A percentile compares a stretch with the other conserved stretches of the same genome.
These are phyloP conservation scores for Pavo muticus DNA, from an alignment of 2,113 vertebrate species.

Conservation along the genomic window DNA sequence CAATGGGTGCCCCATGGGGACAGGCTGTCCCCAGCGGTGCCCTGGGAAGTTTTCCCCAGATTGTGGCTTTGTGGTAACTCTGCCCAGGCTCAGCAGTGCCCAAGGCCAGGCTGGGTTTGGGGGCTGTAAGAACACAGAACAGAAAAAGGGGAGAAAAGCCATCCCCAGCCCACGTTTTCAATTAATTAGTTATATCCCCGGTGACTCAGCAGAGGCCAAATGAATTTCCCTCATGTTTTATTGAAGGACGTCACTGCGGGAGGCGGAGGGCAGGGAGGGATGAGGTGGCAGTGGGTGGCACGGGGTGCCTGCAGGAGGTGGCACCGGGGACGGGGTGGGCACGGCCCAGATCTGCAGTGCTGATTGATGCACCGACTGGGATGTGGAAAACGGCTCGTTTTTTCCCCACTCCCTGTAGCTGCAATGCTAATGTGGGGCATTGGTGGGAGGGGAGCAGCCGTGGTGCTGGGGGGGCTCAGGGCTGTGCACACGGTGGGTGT, in stretches of 20 bases:
- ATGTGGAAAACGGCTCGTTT: neutral
- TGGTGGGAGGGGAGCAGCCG: neutral
- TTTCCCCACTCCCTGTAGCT: neutral
- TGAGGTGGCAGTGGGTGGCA: neutral
- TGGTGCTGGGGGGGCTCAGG: neutral
- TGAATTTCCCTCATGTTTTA: conserved; percentile 45
- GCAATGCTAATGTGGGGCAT: neutral
- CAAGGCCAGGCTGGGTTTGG: neutral
- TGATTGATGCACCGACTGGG: neutral
- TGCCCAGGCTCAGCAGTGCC: neutral
- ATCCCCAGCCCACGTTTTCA: neutral
- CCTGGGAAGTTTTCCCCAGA: neutral
- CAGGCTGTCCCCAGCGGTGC: neutral
- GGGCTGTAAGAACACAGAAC: neutral
- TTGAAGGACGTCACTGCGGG: neutral
- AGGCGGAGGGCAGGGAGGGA: neutral
- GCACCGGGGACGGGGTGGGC: fast-evolving
- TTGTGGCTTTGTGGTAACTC: neutral
- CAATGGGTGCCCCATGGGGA: neutral
- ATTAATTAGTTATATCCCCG: conserved; percentile 45
- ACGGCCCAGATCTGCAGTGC: neutral
- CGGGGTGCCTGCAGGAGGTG: neutral
- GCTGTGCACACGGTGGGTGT: neutral
- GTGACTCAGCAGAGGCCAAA: conserved; percentile 58
- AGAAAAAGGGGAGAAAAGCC: neutral